phyloP scores from a whole-genome alignment of 2,888 invertebrate genomes.

The Ecdyonurus torrentis region DNA sequence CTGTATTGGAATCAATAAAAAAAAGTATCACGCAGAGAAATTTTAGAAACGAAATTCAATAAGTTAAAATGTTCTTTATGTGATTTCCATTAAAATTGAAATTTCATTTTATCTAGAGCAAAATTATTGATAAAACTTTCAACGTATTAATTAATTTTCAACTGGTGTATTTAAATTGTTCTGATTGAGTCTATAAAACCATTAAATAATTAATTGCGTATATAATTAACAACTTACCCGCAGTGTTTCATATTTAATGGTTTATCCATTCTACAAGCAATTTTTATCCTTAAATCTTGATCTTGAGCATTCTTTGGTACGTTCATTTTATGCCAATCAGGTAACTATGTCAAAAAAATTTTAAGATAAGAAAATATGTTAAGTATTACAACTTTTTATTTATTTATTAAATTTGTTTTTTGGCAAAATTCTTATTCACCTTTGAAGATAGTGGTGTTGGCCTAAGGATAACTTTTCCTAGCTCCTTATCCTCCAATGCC shows the following conservation, averaged over 20 bases:
- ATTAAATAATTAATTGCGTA: no score
- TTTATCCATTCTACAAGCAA: conserved; percentile 96
- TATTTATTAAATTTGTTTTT: not conserved
- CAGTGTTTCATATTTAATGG: conserved; percentile 99
- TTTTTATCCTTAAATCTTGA: conserved; percentile 90
- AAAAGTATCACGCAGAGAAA: no score
- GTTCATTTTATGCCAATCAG: conserved; percentile 97
- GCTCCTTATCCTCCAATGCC: conserved; percentile 96
- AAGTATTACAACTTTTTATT: not conserved
- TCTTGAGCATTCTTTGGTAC: conserved; percentile 90
- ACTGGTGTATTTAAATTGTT: no score
- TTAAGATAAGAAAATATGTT: conserved; percentile 1
- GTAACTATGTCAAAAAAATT: conserved; percentile 37
- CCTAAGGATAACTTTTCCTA: conserved; percentile 76
- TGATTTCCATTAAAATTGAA: no score
- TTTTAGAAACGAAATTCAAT: no score
- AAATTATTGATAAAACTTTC: no score
- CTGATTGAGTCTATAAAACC: no score
- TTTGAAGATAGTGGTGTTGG: conserved; percentile 78
- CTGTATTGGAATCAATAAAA: no score
- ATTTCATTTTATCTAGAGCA: no score
- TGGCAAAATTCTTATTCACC: conserved; percentile 29
- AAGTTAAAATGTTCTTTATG: no score
- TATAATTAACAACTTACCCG: conserved; percentile 41
- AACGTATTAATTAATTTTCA: no score